These are phyloP conservation scores for Chauna torquata DNA, from an alignment of 2,113 vertebrate species.

Conservation along the genomic window DNA sequence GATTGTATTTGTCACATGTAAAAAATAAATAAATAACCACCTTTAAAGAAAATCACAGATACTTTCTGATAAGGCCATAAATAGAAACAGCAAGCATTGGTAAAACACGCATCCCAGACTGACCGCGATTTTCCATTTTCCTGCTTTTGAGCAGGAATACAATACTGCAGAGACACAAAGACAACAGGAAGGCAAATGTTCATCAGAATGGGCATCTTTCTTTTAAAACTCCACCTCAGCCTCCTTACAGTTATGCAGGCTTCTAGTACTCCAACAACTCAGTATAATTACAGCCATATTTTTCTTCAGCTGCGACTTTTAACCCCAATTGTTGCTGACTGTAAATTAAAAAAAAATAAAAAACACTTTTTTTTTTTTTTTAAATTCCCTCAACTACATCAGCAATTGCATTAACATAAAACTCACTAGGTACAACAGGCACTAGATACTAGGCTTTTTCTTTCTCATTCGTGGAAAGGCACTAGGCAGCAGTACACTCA, in stretches of 20 bases:
- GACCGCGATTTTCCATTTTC: neutral
- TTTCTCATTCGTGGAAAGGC: neutral
- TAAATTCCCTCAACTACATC: neutral
- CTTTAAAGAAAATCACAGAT: neutral
- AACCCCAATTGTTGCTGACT: neutral
- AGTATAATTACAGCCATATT: neutral
- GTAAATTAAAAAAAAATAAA: neutral
- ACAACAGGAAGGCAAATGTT: neutral
- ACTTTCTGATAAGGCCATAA: neutral
- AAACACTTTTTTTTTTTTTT: neutral
- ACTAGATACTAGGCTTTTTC: neutral
- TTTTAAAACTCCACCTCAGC: neutral
- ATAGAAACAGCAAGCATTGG: neutral
- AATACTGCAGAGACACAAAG: neutral
- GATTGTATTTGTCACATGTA: rapidly evolving
- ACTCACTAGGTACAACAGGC: neutral
- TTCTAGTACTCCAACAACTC: neutral
- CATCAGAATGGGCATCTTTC: neutral
- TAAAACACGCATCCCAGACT: neutral
- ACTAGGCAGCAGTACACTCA: neutral
- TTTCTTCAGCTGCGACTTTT: neutral
- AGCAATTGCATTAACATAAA: neutral
- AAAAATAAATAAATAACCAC: neutral
- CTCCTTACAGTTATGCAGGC: neutral
- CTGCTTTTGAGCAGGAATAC: neutral